phyloP scores from a whole-genome alignment of 2,113 vertebrate species.

The Poeciliopsis retropinna region DNA sequence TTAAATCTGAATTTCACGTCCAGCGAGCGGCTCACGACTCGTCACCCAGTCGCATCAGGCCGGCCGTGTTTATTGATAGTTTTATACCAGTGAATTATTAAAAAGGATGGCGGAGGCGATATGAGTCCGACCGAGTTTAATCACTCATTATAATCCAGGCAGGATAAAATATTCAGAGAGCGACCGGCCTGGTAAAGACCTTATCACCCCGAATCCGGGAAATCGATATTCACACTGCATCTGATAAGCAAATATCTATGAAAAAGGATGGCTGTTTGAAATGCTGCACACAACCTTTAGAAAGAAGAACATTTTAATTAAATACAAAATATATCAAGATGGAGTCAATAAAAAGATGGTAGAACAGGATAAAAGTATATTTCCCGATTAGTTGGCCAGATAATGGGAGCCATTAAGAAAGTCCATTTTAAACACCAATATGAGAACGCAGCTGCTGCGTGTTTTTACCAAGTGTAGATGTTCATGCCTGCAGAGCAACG shows the following conservation, averaged over 20 bases:
- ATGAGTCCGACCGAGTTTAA: constrained; percentile 52
- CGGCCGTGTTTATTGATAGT: constrained; percentile 51
- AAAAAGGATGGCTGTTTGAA: constrained; percentile 5
- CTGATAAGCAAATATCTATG: constrained; percentile 66
- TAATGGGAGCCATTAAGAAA: background rate
- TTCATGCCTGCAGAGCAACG: constrained; percentile 44
- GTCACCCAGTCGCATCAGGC: constrained; percentile 15
- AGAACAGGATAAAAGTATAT: background rate
- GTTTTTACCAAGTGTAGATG: constrained; percentile 47
- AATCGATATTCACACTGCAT: constrained; percentile 68
- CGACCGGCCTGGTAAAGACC: constrained; percentile 58
- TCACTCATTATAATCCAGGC: constrained; percentile 70
- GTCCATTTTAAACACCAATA: constrained; percentile 19
- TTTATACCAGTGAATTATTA: constrained; percentile 57
- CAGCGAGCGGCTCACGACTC: constrained; percentile 30
- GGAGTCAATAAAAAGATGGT: background rate
- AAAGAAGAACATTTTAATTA: background rate
- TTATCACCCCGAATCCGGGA: constrained; percentile 62
- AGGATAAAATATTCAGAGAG: constrained; percentile 63
- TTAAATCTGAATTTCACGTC: constrained; percentile 45
- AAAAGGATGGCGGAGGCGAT: constrained; percentile 47
- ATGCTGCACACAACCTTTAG: constrained; percentile 1
- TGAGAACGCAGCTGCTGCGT: background rate
- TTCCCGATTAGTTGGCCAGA: background rate
- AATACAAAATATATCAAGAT: constrained; percentile 5